A percentile compares a stretch with the other conserved stretches of the same genome.
Evolutionary conservation across 2,797 vertebrate genomes (phyloP).

Genomic region (Lithobates sylvaticus): DNA sequence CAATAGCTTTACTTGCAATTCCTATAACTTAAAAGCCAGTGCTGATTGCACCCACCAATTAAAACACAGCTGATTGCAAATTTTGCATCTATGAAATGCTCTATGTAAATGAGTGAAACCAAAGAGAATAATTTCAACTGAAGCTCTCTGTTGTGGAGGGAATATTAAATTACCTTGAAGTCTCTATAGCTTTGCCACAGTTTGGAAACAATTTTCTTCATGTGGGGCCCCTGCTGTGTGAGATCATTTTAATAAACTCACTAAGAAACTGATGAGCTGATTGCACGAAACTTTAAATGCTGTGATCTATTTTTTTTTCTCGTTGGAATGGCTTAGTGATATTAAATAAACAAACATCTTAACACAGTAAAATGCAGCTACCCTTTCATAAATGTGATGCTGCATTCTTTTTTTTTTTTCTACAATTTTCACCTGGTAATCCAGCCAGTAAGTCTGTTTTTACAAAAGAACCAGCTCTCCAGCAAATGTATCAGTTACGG

Average conservation of each 20-base stretch:
- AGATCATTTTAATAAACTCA: conserved; percentile 24
- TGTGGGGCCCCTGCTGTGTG: conserved; percentile 9
- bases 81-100: conserved; percentile 1
- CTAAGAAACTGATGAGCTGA: neutral
- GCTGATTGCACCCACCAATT: conserved; percentile 9
- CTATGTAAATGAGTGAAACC: conserved; percentile 9
- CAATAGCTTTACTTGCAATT: conserved; percentile 15
- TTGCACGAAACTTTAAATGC: no score
- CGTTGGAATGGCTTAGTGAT: no score
- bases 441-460: no score
- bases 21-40: conserved; percentile 7
- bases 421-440: no score
- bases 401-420: no score
- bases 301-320: no score
- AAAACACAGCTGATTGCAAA: conserved; percentile 20
- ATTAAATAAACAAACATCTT: no score
- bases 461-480: no score
- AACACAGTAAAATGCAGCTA: no score
- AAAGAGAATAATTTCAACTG: conserved; percentile 18
- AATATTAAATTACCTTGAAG: conserved; percentile 38
- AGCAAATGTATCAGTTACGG: no score
- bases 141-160: conserved; percentile 12
- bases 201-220: conserved; percentile 25
- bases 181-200: conserved; percentile 6
- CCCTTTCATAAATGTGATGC: no score